Conservation (phyloP, 2,888 invertebrate species). For the Lasius fuliginosus region DNA sequence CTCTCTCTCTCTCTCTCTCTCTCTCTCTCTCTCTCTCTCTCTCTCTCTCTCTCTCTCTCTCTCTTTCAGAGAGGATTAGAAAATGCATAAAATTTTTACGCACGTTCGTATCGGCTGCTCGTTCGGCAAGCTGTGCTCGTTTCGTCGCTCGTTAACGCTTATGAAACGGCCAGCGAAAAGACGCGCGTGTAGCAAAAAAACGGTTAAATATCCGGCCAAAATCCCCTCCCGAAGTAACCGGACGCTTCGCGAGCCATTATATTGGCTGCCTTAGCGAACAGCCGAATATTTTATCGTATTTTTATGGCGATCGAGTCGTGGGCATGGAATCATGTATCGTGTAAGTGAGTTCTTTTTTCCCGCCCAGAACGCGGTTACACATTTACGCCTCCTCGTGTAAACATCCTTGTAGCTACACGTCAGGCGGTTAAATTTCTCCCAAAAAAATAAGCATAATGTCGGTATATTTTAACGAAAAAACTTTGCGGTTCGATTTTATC, state of each 20-base stretch:
- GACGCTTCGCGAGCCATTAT: conserved; percentile 42
- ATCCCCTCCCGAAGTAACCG: conserved; percentile 49
- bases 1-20: not conserved
- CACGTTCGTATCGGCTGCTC: conserved; percentile 11
- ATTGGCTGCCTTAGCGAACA: conserved; percentile 59
- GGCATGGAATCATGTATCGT: conserved; percentile 37
- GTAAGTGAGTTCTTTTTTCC: conserved; percentile 54
- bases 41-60: not conserved
- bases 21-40: not conserved
- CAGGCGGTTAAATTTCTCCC: conserved; percentile 33
- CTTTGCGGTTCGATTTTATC: not conserved
- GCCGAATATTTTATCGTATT: conserved; percentile 69
- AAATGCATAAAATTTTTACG: conserved; percentile 58
- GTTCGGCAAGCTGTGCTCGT: conserved; percentile 23
- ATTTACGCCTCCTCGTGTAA: conserved; percentile 64
- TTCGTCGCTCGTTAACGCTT: conserved; percentile 30
- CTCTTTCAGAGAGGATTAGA: conserved; percentile 10
- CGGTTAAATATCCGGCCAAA: conserved; percentile 45
- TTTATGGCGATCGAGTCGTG: conserved; percentile 58
- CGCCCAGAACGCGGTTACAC: conserved; percentile 42
- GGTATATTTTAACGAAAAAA: not conserved
- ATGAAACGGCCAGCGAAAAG: conserved; percentile 37
- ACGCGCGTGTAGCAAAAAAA: conserved; percentile 36
- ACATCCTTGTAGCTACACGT: conserved; percentile 58
- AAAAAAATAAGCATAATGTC: conserved; percentile 18